These are phyloP conservation scores for Brachycybe producta DNA, from an alignment of 2,888 invertebrate genomes.

Conservation along the genomic window DNA sequence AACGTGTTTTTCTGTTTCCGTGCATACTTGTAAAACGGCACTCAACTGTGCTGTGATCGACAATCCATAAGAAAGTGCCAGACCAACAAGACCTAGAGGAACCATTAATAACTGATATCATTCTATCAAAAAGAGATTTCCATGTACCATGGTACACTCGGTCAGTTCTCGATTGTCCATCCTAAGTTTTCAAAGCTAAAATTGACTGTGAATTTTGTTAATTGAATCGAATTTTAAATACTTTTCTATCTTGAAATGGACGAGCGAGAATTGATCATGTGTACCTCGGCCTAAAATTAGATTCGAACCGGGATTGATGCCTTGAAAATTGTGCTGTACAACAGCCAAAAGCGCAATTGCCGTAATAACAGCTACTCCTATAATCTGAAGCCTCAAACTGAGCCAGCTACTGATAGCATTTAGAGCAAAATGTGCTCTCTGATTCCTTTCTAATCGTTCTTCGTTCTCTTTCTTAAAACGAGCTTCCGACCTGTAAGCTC, in stretches of 20 bases:
- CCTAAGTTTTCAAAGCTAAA: too few relatives aligned
- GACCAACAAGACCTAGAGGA: slow-evolving; percentile 69
- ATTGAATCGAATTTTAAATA: too few relatives aligned
- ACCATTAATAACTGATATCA: slow-evolving; percentile 17
- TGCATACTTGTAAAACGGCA: slow-evolving; percentile 75
- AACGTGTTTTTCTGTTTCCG: slow-evolving; percentile 90
- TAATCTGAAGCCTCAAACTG: slow-evolving; percentile 66
- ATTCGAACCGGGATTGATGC: slow-evolving; percentile 57
- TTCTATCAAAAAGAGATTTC: slow-evolving; percentile 21
- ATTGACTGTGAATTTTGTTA: too few relatives aligned
- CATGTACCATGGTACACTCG: background rate
- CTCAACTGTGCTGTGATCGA: slow-evolving; percentile 74
- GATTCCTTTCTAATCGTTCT: slow-evolving; percentile 53
- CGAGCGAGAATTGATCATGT: too few relatives aligned
- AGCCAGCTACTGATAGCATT: slow-evolving; percentile 77
- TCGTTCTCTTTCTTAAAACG: slow-evolving; percentile 38
- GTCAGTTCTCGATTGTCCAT: too few relatives aligned
- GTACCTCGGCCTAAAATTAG: too few relatives aligned
- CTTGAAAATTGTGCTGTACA: slow-evolving; percentile 57
- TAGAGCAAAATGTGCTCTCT: slow-evolving; percentile 67
- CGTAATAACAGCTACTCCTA: slow-evolving; percentile 54
- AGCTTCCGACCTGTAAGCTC: slow-evolving; percentile 48
- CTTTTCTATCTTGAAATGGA: too few relatives aligned
- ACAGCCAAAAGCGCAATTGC: slow-evolving; percentile 59
- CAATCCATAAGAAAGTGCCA: slow-evolving; percentile 86